These are phyloP conservation scores for Coregonus clupeaformis DNA, from an alignment of 2,113 vertebrate genomes.

Conservation along the genomic window DNA sequence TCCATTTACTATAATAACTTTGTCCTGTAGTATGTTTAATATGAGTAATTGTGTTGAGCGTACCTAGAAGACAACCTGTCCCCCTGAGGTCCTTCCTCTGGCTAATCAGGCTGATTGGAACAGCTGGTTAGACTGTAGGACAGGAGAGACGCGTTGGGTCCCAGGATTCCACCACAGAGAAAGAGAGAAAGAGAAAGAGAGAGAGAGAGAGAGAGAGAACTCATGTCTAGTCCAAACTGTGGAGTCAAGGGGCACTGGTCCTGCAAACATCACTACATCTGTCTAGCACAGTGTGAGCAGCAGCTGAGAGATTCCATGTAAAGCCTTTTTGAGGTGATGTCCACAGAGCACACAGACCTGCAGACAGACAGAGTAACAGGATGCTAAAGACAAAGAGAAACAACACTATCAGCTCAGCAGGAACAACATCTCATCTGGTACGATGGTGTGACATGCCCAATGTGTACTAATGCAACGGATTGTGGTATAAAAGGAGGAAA, in stretches of 20 bases:
- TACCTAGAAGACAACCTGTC: slow-evolving; percentile 5
- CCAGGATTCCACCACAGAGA: slow-evolving; percentile 24
- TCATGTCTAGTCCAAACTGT: background rate
- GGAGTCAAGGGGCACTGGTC: background rate
- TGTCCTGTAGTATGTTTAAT: no score
- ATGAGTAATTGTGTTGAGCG: no score
- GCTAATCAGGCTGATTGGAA: slow-evolving; percentile 57
- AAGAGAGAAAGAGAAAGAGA: background rate
- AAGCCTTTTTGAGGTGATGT: background rate
- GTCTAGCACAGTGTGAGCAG: background rate
- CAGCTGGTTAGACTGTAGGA: slow-evolving; percentile 47
- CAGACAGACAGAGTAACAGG: background rate
- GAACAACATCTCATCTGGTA: no score
- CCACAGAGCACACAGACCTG: no score
- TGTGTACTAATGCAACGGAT: background rate
- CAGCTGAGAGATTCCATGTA: background rate
- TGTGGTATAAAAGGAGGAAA: no score
- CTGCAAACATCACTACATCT: background rate
- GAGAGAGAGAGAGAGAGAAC: background rate
- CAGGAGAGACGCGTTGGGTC: slow-evolving; percentile 44
- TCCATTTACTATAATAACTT: no score
- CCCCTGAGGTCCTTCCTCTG: slow-evolving; percentile 41
- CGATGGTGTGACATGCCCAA: no score
- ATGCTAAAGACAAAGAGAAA: background rate
- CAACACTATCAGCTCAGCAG: background rate